Percentiles rank a stretch among this genome's conserved stretches.
These are phyloP conservation scores for Macropis europaea DNA, from an alignment of 2,888 invertebrate genomes.

Conservation along the genomic window DNA sequence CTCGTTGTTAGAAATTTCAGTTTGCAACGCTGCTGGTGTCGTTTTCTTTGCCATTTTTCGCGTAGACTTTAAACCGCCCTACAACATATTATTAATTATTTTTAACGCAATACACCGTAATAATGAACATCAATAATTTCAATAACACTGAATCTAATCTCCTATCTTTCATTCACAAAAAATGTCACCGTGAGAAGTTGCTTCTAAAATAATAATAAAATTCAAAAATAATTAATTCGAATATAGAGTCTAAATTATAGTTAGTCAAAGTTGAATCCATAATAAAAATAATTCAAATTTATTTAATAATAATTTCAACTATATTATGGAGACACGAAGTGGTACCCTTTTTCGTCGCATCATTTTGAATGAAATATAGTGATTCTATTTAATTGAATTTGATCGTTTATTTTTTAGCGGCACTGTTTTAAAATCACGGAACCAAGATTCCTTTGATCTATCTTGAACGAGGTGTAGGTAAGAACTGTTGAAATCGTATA, in stretches of 20 bases:
- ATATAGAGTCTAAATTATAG: too few relatives aligned
- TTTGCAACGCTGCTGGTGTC: constrained; percentile 88
- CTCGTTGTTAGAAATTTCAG: constrained; percentile 90
- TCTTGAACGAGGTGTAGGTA: constrained; percentile 9
- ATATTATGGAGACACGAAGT: too few relatives aligned
- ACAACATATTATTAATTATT: not conserved
- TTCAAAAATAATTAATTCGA: too few relatives aligned
- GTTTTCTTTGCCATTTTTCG: constrained; percentile 87
- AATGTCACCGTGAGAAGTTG: not conserved
- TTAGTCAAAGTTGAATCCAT: too few relatives aligned
- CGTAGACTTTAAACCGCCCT: constrained; percentile 68
- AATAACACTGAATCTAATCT: too few relatives aligned
- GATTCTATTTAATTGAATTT: not conserved
- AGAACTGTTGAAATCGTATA: constrained; percentile 43
- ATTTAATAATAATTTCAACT: too few relatives aligned
- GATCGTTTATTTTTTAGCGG: not conserved
- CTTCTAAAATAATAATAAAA: not conserved
- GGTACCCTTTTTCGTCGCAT: constrained; percentile 68
- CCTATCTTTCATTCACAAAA: too few relatives aligned
- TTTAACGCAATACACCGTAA: not conserved
- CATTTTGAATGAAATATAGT: constrained; percentile 54
- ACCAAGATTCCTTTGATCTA: constrained; percentile 23
- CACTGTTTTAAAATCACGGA: not conserved
- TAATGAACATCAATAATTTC: not conserved
- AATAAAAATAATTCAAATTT: too few relatives aligned